Base-by-base conservation (phyloP, 2,113 vertebrate genomes). In the Rhagologus leucostigma region DNA sequence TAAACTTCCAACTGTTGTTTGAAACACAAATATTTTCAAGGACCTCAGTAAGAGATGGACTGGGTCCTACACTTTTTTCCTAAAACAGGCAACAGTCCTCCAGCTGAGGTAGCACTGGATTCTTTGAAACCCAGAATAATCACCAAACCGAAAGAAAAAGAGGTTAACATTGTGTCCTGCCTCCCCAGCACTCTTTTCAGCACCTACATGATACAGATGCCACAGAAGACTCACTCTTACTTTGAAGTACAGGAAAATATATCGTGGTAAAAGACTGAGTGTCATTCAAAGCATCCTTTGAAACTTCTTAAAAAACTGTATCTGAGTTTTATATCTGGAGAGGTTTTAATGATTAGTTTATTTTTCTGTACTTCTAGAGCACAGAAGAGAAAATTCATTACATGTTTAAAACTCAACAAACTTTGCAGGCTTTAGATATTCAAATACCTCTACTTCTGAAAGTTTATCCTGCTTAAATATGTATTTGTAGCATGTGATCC, bases 211-310 rank as follows among this genome's bases (percentile, higher is more conserved):
- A 93, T 67, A 92, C 13, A 65, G 63, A 91, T 81, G 89, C 71
- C 83, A 92, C 65, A 71, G 84, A 94, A 77, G 71, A 75, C 9
- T 95, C 81, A 52, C 15, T 81, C 75, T 71, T 52, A 86, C 91
- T 95, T 89, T 94, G 92, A 94, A 94, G 77, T 59, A 42, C 55
- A 67, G 35, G 67, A 81, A 96, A 96, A 91, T 67, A 57, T 16
- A 94, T n/a, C 3, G 3, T 56, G 39, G 87, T 84, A 95, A 95
- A 33, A 93, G 57, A 95, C 32, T 57, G 76, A 93, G 26, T 71
- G 85, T 83, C 90, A 95, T 79, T 91, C 88, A 97, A 96, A 94
- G 64, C 68, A 89, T 84, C 60, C 65, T 96, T 94, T 89, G 93
- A 94, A 90, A 92, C 63, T 55, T 93, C 77, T 81, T 78, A 5